Base-by-base conservation (phyloP, 2,888 invertebrate species). In the Chloroclystis v-ata region DNA sequence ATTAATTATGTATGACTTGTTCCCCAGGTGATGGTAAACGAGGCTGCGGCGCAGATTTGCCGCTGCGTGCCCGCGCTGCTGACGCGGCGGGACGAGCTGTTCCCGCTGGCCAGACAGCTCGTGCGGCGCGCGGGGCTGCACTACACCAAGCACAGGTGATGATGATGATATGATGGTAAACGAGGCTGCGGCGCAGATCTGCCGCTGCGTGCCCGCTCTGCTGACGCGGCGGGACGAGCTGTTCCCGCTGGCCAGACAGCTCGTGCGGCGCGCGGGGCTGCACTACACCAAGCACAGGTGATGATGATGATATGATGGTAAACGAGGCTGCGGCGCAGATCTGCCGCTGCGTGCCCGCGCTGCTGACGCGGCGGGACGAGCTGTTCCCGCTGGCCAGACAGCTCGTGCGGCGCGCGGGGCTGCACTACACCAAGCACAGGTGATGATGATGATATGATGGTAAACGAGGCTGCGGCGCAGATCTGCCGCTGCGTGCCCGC, bases 281-380 rank as follows among this genome's bases (percentile, higher is more conserved):
- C 92, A 93, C 72, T 94, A 93, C 73, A 85, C 86, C 28, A 89
- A 88, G 44, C 90, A 91, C 28, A 78, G 84, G 87, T 84, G 45
- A 56, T 59, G n/a, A n/a, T n/a, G n/a, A n/a, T n/a, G n/a, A n/a
- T n/a, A n/a, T 98, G 40, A 97, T 97, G 62, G 98, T 99, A 32
- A 99, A 99, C 82, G 99, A 99, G 79, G 99, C 99, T 0, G 98
- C 99, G 0, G 98, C 98, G 0, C 99, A 99, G 83, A 92, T 99
- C 66, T 98, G 98, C 76, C 91, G 95, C 66, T 94, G 94, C 69
- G 93, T 97, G 56, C 98, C 99, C 3, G 96, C 97, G 26, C 89
- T 99, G 52, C 89, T 99, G 52, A 98, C 98, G n/a, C 90, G 98
- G 38, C 89, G 99, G 32, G 98, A 99, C 78, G 98, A 99, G 81